phyloP scores from a whole-genome alignment of 2,113 vertebrate genomes.

The Pangasianodon hypophthalmus region DNA sequence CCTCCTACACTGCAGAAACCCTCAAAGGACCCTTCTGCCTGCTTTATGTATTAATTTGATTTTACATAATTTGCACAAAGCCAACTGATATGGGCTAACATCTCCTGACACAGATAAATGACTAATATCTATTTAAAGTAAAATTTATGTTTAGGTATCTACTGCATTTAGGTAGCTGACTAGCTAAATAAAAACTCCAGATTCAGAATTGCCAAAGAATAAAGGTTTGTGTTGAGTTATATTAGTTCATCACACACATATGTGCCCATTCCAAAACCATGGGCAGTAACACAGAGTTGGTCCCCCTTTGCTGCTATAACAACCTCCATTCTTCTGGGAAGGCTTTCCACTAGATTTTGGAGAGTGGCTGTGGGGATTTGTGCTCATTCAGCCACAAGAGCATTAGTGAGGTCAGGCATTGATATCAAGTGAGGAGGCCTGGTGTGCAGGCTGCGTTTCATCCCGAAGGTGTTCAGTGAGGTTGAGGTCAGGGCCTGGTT shows the following conservation, averaged over 20 bases:
- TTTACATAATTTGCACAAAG: neutral
- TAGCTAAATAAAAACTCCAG: neutral
- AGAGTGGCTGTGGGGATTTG: neutral
- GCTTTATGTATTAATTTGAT: neutral
- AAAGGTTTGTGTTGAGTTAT: neutral
- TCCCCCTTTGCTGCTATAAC: no score
- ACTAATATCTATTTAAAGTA: neutral
- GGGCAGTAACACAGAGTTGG: no score
- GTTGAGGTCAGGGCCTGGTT: neutral
- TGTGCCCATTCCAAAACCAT: no score
- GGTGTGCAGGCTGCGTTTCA: neutral
- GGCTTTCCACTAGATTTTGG: neutral
- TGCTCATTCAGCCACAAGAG: neutral
- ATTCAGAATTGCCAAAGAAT: neutral
- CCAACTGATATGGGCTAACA: neutral
- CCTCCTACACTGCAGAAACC: neutral
- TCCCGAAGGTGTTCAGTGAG: neutral
- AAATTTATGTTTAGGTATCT: neutral
- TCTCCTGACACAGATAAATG: neutral
- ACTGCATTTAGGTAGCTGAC: neutral
- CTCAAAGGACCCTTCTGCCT: neutral
- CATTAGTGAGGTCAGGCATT: neutral
- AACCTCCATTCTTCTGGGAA: neutral
- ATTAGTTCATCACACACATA: neutral
- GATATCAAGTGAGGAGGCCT: neutral